These are phyloP conservation scores for Hypanus sabinus DNA, from an alignment of 2,113 vertebrate genomes.

Conservation along the genomic window DNA sequence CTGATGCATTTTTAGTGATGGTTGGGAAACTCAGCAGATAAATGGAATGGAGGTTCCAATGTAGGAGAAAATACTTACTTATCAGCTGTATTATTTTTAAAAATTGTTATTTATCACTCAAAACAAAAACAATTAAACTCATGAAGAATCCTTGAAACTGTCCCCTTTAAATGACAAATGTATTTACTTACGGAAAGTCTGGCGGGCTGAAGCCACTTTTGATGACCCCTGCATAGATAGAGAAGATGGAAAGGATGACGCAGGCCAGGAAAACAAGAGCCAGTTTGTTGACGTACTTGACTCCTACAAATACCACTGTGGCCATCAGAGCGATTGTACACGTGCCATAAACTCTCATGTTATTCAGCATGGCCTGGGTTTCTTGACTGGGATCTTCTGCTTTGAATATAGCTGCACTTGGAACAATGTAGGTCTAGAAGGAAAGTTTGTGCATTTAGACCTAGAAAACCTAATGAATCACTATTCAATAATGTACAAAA, in stretches of 20 bases:
- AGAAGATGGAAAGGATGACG: slow-evolving; percentile 84
- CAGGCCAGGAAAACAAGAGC: slow-evolving; percentile 88
- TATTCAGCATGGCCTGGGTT: slow-evolving; percentile 68
- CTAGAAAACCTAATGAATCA: neutral
- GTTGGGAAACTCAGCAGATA: neutral
- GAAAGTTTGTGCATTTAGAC: slow-evolving; percentile 30
- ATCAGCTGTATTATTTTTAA: neutral
- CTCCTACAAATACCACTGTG: slow-evolving; percentile 85
- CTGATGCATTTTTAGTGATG: neutral
- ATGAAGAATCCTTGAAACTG: neutral
- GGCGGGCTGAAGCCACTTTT: slow-evolving; percentile 84
- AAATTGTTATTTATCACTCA: neutral
- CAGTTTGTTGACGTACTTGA: slow-evolving; percentile 93
- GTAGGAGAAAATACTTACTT: neutral
- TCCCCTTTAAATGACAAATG: neutral
- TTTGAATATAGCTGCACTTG: slow-evolving; percentile 76
- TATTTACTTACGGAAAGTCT: slow-evolving; percentile 73
- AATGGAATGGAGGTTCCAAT: neutral
- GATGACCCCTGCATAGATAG: slow-evolving; percentile 91
- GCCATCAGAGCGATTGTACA: slow-evolving; percentile 78
- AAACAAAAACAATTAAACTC: neutral
- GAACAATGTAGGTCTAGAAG: slow-evolving; percentile 81
- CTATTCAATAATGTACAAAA: neutral
- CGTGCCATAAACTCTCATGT: slow-evolving; percentile 88
- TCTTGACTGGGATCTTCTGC: slow-evolving; percentile 52